Percentiles rank a stretch among this genome's conserved stretches.
Conservation (phyloP, 2,797 vertebrate genomes). For the Helarctos malayanus region DNA sequence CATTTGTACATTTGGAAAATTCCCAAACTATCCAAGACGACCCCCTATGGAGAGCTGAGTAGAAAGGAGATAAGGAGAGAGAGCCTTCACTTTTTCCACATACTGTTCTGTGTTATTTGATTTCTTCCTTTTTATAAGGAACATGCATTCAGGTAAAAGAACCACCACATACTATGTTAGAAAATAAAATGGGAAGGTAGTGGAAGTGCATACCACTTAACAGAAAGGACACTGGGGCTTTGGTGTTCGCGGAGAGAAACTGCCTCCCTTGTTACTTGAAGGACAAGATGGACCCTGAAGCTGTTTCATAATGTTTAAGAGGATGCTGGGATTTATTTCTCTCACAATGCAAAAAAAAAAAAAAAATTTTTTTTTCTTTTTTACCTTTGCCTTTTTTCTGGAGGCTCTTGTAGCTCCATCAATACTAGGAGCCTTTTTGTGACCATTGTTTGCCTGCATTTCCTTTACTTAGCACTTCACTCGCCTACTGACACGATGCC, state of each 20-base stretch:
- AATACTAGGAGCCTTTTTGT: neutral
- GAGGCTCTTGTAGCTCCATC: neutral
- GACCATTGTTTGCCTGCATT: neutral
- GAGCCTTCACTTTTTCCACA: neutral
- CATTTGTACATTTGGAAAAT: neutral
- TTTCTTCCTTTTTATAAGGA: neutral
- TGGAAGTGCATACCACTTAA: neutral
- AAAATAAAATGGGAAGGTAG: neutral
- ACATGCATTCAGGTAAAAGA: neutral
- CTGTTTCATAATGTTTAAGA: neutral
- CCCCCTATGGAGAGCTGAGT: neutral
- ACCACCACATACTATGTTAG: neutral
- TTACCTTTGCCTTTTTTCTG: neutral
- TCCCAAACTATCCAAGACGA: neutral
- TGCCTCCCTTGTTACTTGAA: neutral
- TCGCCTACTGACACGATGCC: rapidly evolving
- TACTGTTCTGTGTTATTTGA: neutral
- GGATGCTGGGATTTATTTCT: neutral
- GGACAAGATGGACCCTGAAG: neutral
- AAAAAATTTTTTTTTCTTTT: no score
- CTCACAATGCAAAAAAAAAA: neutral
- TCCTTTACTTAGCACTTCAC: neutral
- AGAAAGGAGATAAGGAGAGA: neutral
- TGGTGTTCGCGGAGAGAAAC: neutral
- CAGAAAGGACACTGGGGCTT: neutral